Conservation (phyloP, 2,888 invertebrate species). For the Aphrophora alni region DNA sequence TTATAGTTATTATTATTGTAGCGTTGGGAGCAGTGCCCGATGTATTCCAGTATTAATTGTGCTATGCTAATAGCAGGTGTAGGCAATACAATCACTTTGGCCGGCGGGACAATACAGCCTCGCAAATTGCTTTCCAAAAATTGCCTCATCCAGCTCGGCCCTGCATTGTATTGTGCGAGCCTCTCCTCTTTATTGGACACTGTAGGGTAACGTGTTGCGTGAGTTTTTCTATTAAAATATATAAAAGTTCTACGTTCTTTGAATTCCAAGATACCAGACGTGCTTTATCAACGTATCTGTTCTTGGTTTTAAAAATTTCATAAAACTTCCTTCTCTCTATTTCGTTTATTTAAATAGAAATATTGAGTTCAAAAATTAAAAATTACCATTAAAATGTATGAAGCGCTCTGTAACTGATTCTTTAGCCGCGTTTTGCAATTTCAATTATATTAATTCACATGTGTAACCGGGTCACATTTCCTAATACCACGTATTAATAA, state of each 20-base stretch:
- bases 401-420: no score
- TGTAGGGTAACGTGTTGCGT: not conserved
- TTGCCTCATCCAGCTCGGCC: not conserved
- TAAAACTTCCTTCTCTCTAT: no score
- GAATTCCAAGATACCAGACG: not conserved
- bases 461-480: no score
- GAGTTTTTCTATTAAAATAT: conserved; percentile 1
- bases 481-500: no score
- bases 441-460: no score
- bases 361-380: no score
- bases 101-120: not conserved
- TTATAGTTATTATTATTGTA: not conserved
- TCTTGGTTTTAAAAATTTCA: no score
- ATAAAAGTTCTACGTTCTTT: not conserved
- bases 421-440: no score
- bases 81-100: not conserved
- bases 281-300: no score
- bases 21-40: not conserved
- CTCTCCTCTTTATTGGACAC: not conserved
- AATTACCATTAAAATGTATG: no score
- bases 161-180: no score
- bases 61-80: conserved; percentile 1
- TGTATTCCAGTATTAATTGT: not conserved
- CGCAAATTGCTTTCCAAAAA: not conserved
- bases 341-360: no score